Evolutionary conservation across 2,113 vertebrate genomes (phyloP).

Genomic region (Xiphophorus maculatus): DNA sequence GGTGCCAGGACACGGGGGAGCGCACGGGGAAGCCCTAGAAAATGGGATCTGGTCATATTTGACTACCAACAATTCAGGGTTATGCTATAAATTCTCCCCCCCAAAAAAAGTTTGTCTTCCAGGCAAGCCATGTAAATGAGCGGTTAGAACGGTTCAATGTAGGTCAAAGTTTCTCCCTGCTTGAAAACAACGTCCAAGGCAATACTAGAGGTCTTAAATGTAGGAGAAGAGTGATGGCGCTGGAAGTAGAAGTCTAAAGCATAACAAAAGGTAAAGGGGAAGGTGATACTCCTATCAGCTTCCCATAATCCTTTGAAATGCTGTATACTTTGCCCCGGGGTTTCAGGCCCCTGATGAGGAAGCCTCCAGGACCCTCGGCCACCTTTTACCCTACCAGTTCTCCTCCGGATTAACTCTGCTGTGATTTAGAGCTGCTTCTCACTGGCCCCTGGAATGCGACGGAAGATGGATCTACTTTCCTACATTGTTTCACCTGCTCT

Average conservation of each 20-base stretch:
- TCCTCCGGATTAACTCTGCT: slow-evolving; percentile 73
- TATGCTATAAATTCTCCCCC: neutral
- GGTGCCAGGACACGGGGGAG: neutral
- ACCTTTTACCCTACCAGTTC: slow-evolving; percentile 44
- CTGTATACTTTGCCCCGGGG: slow-evolving; percentile 16
- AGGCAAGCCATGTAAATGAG: neutral
- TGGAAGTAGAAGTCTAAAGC: slow-evolving; percentile 27
- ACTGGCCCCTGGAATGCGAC: slow-evolving; percentile 73
- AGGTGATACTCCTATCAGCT: slow-evolving; percentile 31
- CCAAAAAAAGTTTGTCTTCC: neutral
- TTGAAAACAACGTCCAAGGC: neutral
- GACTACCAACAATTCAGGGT: neutral
- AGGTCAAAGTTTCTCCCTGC: neutral
- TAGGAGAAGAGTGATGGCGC: neutral
- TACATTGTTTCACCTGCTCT: slow-evolving; percentile 85
- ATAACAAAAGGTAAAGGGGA: slow-evolving; percentile 8
- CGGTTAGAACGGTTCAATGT: neutral
- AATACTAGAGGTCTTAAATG: neutral
- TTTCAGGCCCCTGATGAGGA: slow-evolving; percentile 38
- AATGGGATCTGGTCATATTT: neutral
- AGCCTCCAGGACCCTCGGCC: slow-evolving; percentile 36
- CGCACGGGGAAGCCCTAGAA: too few species aligned
- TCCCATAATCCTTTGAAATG: slow-evolving; percentile 57
- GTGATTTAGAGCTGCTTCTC: slow-evolving; percentile 78
- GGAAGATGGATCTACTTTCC: slow-evolving; percentile 84